Conservation (phyloP, 2,888 invertebrate genomes). For the Drosophila prostipennis region DNA sequence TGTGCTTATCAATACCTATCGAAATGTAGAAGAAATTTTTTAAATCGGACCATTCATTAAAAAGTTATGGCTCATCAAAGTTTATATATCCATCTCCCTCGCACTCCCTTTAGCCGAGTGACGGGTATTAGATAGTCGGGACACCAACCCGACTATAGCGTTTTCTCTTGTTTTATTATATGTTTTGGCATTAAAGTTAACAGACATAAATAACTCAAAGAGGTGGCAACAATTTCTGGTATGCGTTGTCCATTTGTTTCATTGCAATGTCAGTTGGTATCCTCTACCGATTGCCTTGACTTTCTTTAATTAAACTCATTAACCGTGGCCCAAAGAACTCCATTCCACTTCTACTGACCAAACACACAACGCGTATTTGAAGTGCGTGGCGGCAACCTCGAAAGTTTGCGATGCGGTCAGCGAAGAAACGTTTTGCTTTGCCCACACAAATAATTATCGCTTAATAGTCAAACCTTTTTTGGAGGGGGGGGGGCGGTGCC, state of each 20-base stretch:
- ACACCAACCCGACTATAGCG: no score
- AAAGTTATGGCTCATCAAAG: no score
- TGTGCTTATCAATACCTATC: no score
- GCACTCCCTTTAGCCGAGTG: no score
- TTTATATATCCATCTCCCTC: no score
- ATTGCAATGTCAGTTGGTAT: background rate
- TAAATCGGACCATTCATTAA: no score
- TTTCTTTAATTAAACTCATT: constrained; percentile 15
- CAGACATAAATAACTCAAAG: no score
- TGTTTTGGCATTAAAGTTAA: no score
- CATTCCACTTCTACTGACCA: background rate
- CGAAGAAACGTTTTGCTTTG: constrained; percentile 18
- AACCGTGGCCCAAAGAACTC: constrained; percentile 16
- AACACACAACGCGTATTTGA: constrained; percentile 7
- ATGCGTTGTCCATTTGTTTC: background rate
- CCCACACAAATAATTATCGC: constrained; percentile 67
- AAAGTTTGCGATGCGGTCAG: constrained; percentile 51
- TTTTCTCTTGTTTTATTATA: no score
- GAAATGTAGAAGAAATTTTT: no score
- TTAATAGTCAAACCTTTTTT: constrained; percentile 25
- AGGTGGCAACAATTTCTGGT: no score
- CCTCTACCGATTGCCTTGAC: constrained; percentile 2
- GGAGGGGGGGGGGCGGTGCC: background rate
- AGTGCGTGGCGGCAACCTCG: constrained; percentile 24
- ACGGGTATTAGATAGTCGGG: no score